Conservation (phyloP, 2,888 invertebrate species). For the Synergus itoensis region DNA sequence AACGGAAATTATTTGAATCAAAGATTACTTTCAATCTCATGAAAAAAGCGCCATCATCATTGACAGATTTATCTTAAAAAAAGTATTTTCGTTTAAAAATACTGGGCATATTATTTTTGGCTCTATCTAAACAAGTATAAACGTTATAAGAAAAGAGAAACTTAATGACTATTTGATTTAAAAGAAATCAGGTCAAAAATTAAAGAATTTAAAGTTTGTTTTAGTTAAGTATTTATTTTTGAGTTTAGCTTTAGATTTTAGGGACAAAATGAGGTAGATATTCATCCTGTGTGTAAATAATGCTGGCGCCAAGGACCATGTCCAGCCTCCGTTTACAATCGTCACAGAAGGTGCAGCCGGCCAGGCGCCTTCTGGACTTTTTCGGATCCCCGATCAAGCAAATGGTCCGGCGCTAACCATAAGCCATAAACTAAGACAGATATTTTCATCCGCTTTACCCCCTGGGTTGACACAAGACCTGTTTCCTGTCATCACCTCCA, state of each 20-base stretch:
- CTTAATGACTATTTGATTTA: background rate
- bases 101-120: background rate
- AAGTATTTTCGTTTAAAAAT: no score
- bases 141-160: background rate
- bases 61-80: no score
- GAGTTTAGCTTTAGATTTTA: slow-evolving; percentile 2
- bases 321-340: slow-evolving; percentile 49
- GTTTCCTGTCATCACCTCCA: slow-evolving; percentile 56
- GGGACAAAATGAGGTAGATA: slow-evolving; percentile 48
- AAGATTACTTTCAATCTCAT: no score
- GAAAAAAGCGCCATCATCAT: no score
- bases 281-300: slow-evolving; percentile 64
- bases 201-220: background rate
- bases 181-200: background rate
- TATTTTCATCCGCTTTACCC: slow-evolving; percentile 53
- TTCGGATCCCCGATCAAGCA: slow-evolving; percentile 56
- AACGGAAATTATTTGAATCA: no score
- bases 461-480: slow-evolving; percentile 54
- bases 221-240: background rate
- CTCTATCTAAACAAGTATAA: background rate
- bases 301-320: slow-evolving; percentile 68
- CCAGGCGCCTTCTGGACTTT: slow-evolving; percentile 63
- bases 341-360: slow-evolving; percentile 54
- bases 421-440: slow-evolving; percentile 61
- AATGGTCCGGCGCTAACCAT: slow-evolving; percentile 60